Base-by-base conservation (phyloP, 2,888 invertebrate genomes). In the Leptodirus hochenwartii region DNA sequence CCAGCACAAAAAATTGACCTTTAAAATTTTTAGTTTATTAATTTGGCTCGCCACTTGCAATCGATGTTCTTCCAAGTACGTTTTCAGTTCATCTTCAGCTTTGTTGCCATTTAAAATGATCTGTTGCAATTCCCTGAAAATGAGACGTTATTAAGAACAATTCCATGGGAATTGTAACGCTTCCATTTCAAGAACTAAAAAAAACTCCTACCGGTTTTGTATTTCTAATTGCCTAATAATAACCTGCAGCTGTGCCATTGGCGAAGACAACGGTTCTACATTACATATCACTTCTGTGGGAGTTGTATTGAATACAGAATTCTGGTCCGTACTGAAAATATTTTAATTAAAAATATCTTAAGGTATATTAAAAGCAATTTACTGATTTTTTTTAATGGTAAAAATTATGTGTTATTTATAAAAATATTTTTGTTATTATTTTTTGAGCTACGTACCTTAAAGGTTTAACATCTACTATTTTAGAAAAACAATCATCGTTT, bases 161-260 rank as follows among this genome's bases (percentile, higher is more conserved):
- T 11, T 10, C 6, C 11, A 27, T 11, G 9, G 8, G n/a, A 28
- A 20, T 28, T 8, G 20, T 28, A 9, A 9, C 14, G 8, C 9
- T 28, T 15, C 13, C 20, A 27, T 29, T 22, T n/a, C n/a, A n/a
- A n/a, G n/a, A n/a, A n/a, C n/a, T n/a, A n/a, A n/a, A n/a, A n/a
- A n/a, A n/a, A n/a, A n/a, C 10, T 14, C 16, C 33, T 43, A 63
- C 61, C 57, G 62, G 41, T 71, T 73, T 47, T 74, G 71, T 23
- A 65, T 59, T 52, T 80, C 78, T 36, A 81, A 52, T 43, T 77
- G 71, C 34, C 57, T 60, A 28, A 80, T 79, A 38, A 79, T 69
- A 43, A 71, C 67, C 42, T 77, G 70, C 26, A 80, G 49, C 44
- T 78, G 68, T 11, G 57, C 51, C 11, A 66, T 59, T 1, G 72